A percentile compares a stretch with the other conserved stretches of the same genome.
Conservation (phyloP, 1,140 invertebrate genomes). For the Linepithema humile region DNA sequence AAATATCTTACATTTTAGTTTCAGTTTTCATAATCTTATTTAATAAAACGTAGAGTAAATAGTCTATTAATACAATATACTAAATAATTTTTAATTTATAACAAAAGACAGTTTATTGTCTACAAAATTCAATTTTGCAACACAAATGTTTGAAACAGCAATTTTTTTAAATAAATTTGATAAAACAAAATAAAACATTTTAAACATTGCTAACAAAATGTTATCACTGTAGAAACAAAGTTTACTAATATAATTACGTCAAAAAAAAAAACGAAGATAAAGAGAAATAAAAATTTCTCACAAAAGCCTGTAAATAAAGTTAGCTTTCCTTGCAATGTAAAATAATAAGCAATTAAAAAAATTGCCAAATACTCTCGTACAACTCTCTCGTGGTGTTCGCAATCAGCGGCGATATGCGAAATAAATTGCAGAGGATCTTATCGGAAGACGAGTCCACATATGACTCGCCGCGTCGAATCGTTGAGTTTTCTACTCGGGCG, state of each 20-base stretch:
- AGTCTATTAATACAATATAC: background rate
- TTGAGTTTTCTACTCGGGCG: background rate
- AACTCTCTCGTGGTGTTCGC: background rate
- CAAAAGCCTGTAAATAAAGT: background rate
- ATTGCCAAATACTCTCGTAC: background rate
- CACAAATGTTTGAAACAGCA: background rate
- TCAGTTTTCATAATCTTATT: background rate
- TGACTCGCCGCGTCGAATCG: background rate
- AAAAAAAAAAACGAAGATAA: background rate
- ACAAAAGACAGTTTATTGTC: background rate
- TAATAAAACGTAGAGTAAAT: background rate
- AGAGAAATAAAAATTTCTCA: background rate
- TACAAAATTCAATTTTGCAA: background rate
- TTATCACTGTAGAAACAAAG: background rate
- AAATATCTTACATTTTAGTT: slow-evolving; percentile 9
- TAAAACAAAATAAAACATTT: background rate
- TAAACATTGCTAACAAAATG: background rate
- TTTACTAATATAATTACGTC: background rate
- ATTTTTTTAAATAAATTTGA: slow-evolving; percentile 8
- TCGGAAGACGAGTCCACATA: background rate
- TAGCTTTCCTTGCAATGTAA: background rate
- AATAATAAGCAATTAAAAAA: background rate
- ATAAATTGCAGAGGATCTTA: background rate
- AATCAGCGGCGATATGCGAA: background rate
- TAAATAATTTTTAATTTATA: background rate